Percentiles rank a stretch among this genome's conserved stretches.
Conservation (phyloP, 2,113 vertebrate genomes). For the Emydura subglobosa region DNA sequence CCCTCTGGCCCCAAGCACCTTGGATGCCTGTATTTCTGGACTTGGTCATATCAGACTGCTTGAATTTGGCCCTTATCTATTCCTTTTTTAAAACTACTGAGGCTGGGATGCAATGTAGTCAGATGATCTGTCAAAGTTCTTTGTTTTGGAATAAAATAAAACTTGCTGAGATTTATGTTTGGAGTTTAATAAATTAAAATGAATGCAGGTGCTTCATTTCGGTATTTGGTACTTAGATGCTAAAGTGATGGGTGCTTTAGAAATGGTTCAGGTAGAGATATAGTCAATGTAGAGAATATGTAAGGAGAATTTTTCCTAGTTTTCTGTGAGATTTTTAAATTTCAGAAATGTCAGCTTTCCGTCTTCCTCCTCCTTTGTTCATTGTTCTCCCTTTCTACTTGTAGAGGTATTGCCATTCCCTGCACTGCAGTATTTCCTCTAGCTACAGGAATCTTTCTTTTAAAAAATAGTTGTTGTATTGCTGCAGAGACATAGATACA, state of each 20-base stretch:
- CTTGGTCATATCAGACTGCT: neutral
- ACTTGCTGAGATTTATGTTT: neutral
- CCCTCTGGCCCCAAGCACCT: neutral
- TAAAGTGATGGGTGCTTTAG: neutral
- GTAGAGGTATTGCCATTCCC: neutral
- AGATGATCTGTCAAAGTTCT: neutral
- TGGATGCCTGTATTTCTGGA: neutral
- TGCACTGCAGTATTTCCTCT: neutral
- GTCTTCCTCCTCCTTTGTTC: neutral
- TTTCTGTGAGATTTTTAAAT: neutral
- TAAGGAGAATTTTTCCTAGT: neutral
- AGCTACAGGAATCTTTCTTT: neutral
- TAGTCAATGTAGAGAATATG: too few species aligned
- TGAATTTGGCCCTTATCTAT: neutral
- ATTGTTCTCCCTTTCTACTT: neutral
- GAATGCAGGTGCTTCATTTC: neutral
- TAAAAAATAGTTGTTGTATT: neutral
- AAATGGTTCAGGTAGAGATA: neutral
- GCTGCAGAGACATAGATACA: neutral
- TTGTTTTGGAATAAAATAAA: neutral
- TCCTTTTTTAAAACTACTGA: neutral
- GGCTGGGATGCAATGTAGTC: neutral
- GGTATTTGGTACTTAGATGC: neutral
- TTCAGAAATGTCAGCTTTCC: neutral
- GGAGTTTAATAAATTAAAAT: neutral